Base-by-base conservation (phyloP, 2,888 invertebrate genomes). In the Deladenus siricidicola region DNA sequence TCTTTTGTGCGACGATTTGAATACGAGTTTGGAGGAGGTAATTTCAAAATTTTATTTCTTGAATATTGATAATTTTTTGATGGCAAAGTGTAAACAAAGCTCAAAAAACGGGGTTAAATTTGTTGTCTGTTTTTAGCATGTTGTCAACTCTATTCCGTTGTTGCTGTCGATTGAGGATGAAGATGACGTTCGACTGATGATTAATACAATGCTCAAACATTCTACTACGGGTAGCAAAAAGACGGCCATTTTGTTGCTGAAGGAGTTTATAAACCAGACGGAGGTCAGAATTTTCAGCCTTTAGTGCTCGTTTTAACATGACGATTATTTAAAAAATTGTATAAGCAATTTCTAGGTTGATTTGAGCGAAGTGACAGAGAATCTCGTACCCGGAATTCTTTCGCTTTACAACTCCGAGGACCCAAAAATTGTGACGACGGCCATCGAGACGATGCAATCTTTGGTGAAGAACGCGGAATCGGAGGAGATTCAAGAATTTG, bases 391-490 rank as follows among this genome's bases (percentile, higher is more conserved):
- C 21, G 70, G 70, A 4, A 58, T 71, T 8, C 50, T 75, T n/a
- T 54, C 63, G 29, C 56, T 75, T n/a, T 87, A 93, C 80, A 88
- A 87, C 0, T 89, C 89, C 76, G 81, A 82, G 0, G 89, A 94
- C 78, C 85, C 85, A 55, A 87, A 87, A 70, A 88, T 90, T 24
- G 82, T 90, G 52, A 85, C 87, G 71, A 86, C 89, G 82, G 87
- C 89, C 30, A 91, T 93, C 88, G 91, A 91, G 79, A 91, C 92
- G 51, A 84, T 96, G 28, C 85, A 86, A 79, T 88, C 91, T 14
- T 87, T 96, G 65, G 89, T 89, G 4, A 89, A 89, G 83, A 47
- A 50, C 21, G 17, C 67, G 29, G 65, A 60, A 19, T 55, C 54
- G 3, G 47, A 52, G 17, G 53, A 52, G 10, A 43, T 57, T 17